Conservation (phyloP, 2,113 vertebrate species). For the Nematolebias whitei region DNA sequence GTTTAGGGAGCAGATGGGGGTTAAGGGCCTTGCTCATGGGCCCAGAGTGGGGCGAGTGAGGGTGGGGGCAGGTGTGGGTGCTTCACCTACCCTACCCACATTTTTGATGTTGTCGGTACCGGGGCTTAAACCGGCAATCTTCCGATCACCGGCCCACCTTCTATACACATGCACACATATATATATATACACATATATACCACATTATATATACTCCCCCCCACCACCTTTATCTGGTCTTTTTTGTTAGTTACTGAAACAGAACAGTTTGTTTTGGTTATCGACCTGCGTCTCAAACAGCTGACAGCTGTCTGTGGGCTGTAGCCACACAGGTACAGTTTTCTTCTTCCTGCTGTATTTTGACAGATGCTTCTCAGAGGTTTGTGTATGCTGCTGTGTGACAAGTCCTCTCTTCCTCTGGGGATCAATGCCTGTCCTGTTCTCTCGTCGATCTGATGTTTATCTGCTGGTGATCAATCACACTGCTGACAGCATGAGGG, state of each 20-base stretch:
- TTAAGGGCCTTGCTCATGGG: too few relatives aligned
- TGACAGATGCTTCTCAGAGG: slow-evolving; percentile 74
- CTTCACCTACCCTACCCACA: too few relatives aligned
- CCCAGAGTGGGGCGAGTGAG: too few relatives aligned
- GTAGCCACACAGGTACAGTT: slow-evolving; percentile 69
- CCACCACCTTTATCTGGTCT: too few relatives aligned
- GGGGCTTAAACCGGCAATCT: too few relatives aligned
- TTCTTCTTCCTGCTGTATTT: slow-evolving; percentile 64
- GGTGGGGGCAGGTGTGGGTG: too few relatives aligned
- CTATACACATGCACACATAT: too few relatives aligned
- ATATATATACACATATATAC: too few relatives aligned
- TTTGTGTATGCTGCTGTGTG: slow-evolving; percentile 69
- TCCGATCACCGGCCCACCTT: too few relatives aligned
- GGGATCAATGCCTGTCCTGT: slow-evolving; percentile 78
- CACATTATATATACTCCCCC: too few relatives aligned
- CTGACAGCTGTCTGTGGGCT: slow-evolving; percentile 60
- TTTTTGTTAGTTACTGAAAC: slow-evolving; percentile 19
- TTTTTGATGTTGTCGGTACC: too few relatives aligned
- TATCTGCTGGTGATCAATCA: slow-evolving; percentile 80
- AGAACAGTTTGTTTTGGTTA: slow-evolving; percentile 27
- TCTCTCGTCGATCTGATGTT: slow-evolving; percentile 75
- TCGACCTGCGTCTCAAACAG: slow-evolving; percentile 49
- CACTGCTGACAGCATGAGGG: slow-evolving; percentile 69
- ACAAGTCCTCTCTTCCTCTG: slow-evolving; percentile 74
- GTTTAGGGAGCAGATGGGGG: too few relatives aligned